Conservation (phyloP, 92 coral and sea anemone genomes). For the Palythoa heliodiscus region DNA sequence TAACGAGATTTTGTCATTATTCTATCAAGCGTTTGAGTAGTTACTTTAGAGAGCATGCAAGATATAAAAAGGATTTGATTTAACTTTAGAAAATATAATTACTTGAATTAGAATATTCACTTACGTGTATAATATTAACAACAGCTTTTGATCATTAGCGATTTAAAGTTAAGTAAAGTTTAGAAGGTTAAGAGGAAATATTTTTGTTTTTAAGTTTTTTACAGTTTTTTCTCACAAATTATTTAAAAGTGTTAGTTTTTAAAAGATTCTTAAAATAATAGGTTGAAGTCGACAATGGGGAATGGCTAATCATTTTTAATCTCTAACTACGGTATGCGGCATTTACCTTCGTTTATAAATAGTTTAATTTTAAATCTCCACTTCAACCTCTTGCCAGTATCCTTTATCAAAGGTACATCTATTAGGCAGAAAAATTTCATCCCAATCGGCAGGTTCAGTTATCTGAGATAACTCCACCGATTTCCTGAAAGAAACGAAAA, state of each 20-base stretch:
- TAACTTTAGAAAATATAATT: background rate
- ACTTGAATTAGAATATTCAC: background rate
- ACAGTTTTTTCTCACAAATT: background rate
- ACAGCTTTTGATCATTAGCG: background rate
- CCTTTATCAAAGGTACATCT: conserved; percentile 87
- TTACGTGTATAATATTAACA: background rate
- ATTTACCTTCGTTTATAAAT: conserved; percentile 74
- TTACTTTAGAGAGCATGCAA: background rate
- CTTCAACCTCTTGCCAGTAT: conserved; percentile 91
- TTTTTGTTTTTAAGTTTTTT: background rate
- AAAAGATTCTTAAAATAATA: background rate
- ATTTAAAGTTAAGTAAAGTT: background rate
- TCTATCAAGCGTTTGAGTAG: background rate
- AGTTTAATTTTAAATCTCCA: conserved; percentile 85
- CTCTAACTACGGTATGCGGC: background rate
- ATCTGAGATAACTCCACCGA: conserved; percentile 89
- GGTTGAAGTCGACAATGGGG: background rate
- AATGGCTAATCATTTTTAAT: background rate
- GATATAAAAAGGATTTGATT: background rate
- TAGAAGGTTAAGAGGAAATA: background rate
- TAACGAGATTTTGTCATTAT: background rate
- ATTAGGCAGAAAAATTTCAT: conserved; percentile 80
- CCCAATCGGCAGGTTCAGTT: conserved; percentile 67
- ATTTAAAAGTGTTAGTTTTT: background rate
- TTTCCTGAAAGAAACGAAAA: conserved; percentile 69